These are phyloP conservation scores for Pangasius larnaudii DNA, from an alignment of 2,797 vertebrate species.

Conservation along the genomic window DNA sequence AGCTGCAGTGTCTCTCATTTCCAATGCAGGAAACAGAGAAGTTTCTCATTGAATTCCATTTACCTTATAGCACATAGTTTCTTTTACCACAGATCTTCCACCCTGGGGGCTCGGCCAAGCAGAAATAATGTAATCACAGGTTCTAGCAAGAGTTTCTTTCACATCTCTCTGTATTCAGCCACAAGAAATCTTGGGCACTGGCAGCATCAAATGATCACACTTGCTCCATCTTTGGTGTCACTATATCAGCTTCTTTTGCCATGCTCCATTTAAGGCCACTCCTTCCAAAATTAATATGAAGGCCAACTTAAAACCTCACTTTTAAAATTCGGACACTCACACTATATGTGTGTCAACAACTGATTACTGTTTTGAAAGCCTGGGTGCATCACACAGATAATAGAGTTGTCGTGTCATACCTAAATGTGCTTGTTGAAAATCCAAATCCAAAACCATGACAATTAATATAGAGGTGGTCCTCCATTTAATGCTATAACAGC, in stretches of 20 bases:
- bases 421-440: no score
- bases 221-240: constrained; percentile 3
- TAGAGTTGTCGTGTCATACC: not conserved
- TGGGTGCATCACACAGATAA: not conserved
- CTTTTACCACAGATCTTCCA: constrained; percentile 11
- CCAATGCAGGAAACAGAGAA: not conserved
- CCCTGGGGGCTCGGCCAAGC: constrained; percentile 6
- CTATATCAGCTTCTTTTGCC: not conserved
- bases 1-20: constrained; percentile 14
- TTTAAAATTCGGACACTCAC: not conserved
- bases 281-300: constrained; percentile 1
- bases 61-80: constrained; percentile 16
- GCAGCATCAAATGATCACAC: constrained; percentile 28
- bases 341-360: constrained; percentile 3
- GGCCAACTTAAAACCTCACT: not conserved
- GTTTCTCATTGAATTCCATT: constrained; percentile 29
- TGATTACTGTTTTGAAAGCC: constrained; percentile 26
- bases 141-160: constrained; percentile 30
- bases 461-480: not conserved
- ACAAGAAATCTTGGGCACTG: constrained; percentile 32
- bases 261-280: not conserved
- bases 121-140: constrained; percentile 40
- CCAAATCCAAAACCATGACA: not conserved
- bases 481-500: not conserved
- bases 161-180: constrained; percentile 32